Base-by-base conservation (phyloP, 2,888 invertebrate species). In the Rhingia rostrata region DNA sequence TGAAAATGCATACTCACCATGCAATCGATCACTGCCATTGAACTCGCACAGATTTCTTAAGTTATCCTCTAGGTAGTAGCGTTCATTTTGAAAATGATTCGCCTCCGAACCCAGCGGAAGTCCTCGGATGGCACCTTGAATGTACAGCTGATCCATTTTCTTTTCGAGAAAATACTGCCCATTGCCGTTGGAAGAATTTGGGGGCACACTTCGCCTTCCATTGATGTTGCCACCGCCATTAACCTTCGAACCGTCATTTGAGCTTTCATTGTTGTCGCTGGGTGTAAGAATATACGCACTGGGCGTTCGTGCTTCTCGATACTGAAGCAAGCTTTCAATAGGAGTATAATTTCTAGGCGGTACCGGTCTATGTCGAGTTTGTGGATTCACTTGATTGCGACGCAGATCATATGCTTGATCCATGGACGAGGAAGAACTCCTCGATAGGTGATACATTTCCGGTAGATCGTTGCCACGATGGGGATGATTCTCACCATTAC, bases 111-210 rank as follows among this genome's bases (percentile, higher is more conserved):
- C 90, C 14, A 91, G 64, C 0, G 91, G 91, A 39, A 91, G 87
- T 56, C 90, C 90, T 33, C 91, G 88, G 82, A 91, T 88, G 60
- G 90, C 91, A 80, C 89, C 90, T 82, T 90, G 90, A 87, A 91
- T 88, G 87, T 91, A 91, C 63, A 91, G 87, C 0, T 91, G 90
- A 87, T 91, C 90, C 90, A 91, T 90, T 87, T 91, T 91, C 87
- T 91, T 90, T 77, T 91, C 91, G 67, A 91, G 88, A 88, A 90
- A 89, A 87, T 91, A 91, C 81, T 91, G 90, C 10, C 88, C 88
- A 70, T 87, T 89, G 33, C 87, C 84, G 41, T 86, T 86, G 43
- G 86, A 63, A 45, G 88, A 86, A 56, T 89, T 89, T 1, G 90
- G 89, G 37, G 91, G 90, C 3, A 90, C 91, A 86, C 90, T 91